Evolutionary conservation across 64 coral and sea anemone species (phyloP), one percentile per base, ranked within the genome.

Genomic region (Catalaphyllia jardinei): DNA sequence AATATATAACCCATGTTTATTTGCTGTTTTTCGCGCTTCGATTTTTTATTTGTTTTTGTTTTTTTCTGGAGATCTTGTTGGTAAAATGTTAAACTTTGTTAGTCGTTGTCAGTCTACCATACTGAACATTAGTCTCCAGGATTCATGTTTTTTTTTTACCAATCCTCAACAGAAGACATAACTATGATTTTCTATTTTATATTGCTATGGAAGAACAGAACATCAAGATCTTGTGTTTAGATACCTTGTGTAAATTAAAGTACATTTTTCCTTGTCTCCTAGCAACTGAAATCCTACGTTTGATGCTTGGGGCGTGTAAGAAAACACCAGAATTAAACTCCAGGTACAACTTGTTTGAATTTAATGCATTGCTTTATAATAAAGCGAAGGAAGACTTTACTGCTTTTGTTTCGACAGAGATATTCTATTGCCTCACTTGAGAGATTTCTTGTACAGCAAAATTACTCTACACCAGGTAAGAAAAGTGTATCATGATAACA

Each of bases 391-490:
- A 14, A 11, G 1, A 16, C 4, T 49, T 33, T 78, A 22, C 28
- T 88, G 57, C 3, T 71, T 22, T 77, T 31, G 67, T 76, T 86
- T 31, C 83, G 61, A 28, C 73, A 96, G 94, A 35, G 86, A 93
- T 61, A 62, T 87, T 82, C 87, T 96, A 14, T 20, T 93, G 22
- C 94, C 94, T 74, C 83, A 52, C 12, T 75, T 96, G 62, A 90
- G 83, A 89, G 80, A 90, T 38, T 96, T 96, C 35, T 54, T 96
- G 46, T 90, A 67, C 76, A 90, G 75, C 25, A 93, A 96, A 29
- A 77, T 96, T 30, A 69, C 87, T 20, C 80, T 59, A 50, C 89
- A 79, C 77, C 91, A 96, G 94, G 94, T 93, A 52, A 88, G 94
- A 71, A 17, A 16, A 29, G 61, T 71, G 16, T n/a, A 3, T 38